These are phyloP conservation scores for Malurus alboscapulatus DNA, from an alignment of 2,113 vertebrate genomes.

Conservation along the genomic window DNA sequence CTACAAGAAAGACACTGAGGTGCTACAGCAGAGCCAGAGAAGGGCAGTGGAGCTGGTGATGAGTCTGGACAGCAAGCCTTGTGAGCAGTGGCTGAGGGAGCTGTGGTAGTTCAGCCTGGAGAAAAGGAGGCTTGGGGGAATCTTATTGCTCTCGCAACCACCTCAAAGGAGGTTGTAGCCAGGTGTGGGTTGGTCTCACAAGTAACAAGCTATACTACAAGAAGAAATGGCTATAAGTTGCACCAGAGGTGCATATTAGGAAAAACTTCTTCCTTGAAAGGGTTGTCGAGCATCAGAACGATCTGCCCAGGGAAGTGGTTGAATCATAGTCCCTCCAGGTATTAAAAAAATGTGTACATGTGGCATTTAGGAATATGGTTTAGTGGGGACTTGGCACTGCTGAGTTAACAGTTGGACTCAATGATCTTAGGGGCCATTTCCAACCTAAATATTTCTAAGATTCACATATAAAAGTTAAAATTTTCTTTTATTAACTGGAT, in stretches of 20 bases:
- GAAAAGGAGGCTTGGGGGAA: background rate
- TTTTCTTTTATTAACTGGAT: slow-evolving; percentile 2
- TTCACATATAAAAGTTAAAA: background rate
- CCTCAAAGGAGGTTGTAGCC: background rate
- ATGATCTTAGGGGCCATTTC: background rate
- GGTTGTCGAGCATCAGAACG: background rate
- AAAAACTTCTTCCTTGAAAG: background rate
- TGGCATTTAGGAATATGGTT: background rate
- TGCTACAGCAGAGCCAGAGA: background rate
- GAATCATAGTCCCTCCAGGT: background rate
- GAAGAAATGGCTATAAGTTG: background rate
- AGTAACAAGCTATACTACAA: background rate
- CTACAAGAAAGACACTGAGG: background rate
- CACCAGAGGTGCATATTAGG: background rate
- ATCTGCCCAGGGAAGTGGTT: background rate
- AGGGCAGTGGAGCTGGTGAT: background rate
- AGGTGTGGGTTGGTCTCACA: background rate
- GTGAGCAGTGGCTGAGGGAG: background rate
- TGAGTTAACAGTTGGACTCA: background rate
- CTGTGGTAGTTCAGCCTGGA: background rate
- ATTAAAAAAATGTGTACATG: background rate
- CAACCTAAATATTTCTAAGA: background rate
- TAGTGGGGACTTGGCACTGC: background rate
- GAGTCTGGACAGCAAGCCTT: background rate
- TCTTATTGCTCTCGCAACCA: background rate